Evolutionary conservation across 2,797 vertebrate species (phyloP), one percentile per base, ranked within the genome.

Genomic region (Sebastes matsubarae): DNA sequence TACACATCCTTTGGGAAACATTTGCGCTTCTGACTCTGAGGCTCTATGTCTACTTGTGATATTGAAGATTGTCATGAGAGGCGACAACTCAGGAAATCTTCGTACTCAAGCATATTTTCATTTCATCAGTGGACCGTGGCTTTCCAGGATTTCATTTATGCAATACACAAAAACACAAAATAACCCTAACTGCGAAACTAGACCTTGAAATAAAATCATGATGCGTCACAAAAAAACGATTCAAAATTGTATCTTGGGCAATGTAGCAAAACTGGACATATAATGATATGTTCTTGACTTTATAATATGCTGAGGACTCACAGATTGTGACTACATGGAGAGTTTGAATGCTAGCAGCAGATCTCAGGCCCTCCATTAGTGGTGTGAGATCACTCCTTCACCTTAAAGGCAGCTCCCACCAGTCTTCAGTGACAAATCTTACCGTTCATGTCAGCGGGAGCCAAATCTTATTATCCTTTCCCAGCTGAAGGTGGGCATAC

Each of bases 371-470:
- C 64, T 65, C 77, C 65, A 75, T 75, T 75, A 54, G 61, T 58
- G 60, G 36, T 22, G 32, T 52, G 57, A 85, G 77, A 77, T 75
- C 81, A 54, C 50, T 82, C 25, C 52, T 54, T 72, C 65, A 72
- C 61, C 81, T 87, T 55, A 75, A 88, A 91, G 70, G 63, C 69
- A 60, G 77, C 63, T 85, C 80, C 73, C 59, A 58, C 68, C 77
- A 66, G 64, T 79, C 67, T 38, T 74, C 50, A 38, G 58, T 59
- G 70, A 85, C 64, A 46, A 76, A 85, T 84, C 71, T 85, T 85
- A 89, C 84, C 74, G 83, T 94, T 90, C 85, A 91, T 79, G 78
- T 91, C 87, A 89, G 89, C 77, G 16, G 73, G 88, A 93, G 84
- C 58, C 86, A 85, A 81, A 87, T 89, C 77, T 88, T 85, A 92